phyloP scores from a whole-genome alignment of 2,888 invertebrate genomes.

The Altica lythri region DNA sequence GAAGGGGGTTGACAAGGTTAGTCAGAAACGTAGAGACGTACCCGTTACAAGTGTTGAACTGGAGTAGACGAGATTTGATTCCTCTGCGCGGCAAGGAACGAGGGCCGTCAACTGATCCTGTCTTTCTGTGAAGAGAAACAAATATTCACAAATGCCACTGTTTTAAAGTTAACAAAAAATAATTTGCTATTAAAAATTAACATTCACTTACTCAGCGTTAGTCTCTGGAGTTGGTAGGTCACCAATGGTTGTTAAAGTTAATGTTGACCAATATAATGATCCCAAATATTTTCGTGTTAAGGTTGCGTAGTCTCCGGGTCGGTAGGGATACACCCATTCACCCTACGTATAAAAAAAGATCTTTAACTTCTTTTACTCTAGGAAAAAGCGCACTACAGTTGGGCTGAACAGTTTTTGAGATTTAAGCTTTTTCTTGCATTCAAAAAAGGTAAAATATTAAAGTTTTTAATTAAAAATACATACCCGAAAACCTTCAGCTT shows the following conservation, averaged over 20 bases:
- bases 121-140: conserved; percentile 56
- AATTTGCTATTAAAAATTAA: not conserved
- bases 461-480: too few species aligned
- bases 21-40: conserved; percentile 50
- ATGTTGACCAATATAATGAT: conserved; percentile 94
- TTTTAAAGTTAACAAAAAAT: too few species aligned
- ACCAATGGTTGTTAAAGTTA: conserved; percentile 94
- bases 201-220: conserved; percentile 88
- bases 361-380: not conserved
- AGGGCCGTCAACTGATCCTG: conserved; percentile 75
- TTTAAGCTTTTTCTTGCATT: too few species aligned
- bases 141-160: too few species aligned
- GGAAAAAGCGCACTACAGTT: too few species aligned
- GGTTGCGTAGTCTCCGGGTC: conserved; percentile 86
- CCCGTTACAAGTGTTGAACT: conserved; percentile 89
- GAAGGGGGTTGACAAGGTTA: conserved; percentile 28
- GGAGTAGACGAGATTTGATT: conserved; percentile 87
- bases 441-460: too few species aligned
- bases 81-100: conserved; percentile 88
- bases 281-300: conserved; percentile 91
- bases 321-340: conserved; percentile 88
- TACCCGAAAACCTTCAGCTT: conserved; percentile 84
- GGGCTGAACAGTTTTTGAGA: too few species aligned
- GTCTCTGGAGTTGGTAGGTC: conserved; percentile 95
- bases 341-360: conserved; percentile 62